These are phyloP conservation scores for Odontomachus brunneus DNA, from an alignment of 1,140 invertebrate genomes.

Conservation along the genomic window DNA sequence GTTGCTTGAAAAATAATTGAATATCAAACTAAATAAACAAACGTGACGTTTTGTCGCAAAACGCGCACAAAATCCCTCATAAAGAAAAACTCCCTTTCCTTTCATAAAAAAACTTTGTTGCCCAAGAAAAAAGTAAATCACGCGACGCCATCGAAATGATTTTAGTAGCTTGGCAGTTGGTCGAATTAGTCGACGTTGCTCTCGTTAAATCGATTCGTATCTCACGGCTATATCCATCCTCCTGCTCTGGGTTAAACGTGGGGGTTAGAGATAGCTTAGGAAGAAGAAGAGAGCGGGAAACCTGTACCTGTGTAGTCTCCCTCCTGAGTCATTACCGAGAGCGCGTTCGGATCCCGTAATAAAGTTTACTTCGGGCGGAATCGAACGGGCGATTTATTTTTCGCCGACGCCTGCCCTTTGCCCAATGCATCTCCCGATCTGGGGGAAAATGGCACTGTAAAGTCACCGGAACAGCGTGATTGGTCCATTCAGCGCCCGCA, in stretches of 20 bases:
- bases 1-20: no score
- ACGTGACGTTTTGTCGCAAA: no score
- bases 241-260: conserved; percentile 76
- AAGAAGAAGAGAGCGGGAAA: not conserved
- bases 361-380: conserved; percentile 66
- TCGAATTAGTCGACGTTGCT: conserved; percentile 64
- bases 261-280: conserved; percentile 28
- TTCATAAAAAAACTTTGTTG: no score
- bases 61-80: no score
- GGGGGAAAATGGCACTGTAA: not conserved
- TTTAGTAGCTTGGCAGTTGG: conserved; percentile 58
- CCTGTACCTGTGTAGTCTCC: conserved; percentile 40
- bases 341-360: conserved; percentile 55
- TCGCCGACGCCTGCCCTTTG: conserved; percentile 8
- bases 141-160: conserved; percentile 38
- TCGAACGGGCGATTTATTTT: conserved; percentile 63
- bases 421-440: conserved; percentile 2
- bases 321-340: conserved; percentile 67
- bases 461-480: conserved; percentile 16
- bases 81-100: no score
- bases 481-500: not conserved
- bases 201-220: conserved; percentile 77
- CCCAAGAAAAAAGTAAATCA: no score
- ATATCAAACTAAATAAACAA: no score
- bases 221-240: conserved; percentile 66